Evolutionary conservation across 2,113 vertebrate genomes (phyloP).

Genomic region (Scomber japonicus): DNA sequence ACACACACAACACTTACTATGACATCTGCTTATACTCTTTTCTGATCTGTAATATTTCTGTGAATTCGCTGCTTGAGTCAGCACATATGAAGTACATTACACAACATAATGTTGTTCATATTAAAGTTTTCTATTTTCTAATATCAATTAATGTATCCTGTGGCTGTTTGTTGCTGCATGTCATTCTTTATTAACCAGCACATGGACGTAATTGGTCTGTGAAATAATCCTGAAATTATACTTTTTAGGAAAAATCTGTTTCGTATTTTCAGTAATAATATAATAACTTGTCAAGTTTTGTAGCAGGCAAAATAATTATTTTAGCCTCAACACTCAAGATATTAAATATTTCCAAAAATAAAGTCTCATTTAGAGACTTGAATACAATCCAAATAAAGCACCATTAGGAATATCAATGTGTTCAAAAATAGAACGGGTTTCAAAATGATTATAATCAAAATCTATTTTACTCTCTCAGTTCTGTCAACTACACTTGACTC

Average conservation of each 20-base stretch:
- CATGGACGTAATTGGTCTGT: neutral
- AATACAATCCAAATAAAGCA: slow-evolving; percentile 33
- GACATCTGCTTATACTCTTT: slow-evolving; percentile 33
- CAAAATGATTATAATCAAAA: slow-evolving; percentile 65
- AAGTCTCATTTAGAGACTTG: slow-evolving; percentile 34
- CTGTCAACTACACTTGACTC: slow-evolving; percentile 61
- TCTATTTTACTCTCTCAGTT: slow-evolving; percentile 45
- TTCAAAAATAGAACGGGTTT: slow-evolving; percentile 58
- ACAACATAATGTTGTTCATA: slow-evolving; percentile 1
- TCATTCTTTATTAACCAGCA: neutral
- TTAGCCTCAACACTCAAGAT: slow-evolving; percentile 8
- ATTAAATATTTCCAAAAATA: slow-evolving; percentile 39
- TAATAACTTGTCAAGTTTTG: slow-evolving; percentile 13
- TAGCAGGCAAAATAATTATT: slow-evolving; percentile 13
- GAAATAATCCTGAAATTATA: slow-evolving; percentile 9
- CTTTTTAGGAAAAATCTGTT: neutral
- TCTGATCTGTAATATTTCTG: slow-evolving; percentile 21
- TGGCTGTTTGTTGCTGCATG: neutral
- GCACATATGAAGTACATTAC: neutral
- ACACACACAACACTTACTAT: slow-evolving; percentile 27
- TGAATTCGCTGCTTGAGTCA: slow-evolving; percentile 21
- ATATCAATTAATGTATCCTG: neutral
- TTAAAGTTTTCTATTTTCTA: slow-evolving; percentile 11
- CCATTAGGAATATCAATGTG: slow-evolving; percentile 25
- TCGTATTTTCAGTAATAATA: neutral